Evolutionary conservation across 1,140 invertebrate genomes (phyloP), one percentile per base, ranked within the genome.

Genomic region (Microvelia longipes): DNA sequence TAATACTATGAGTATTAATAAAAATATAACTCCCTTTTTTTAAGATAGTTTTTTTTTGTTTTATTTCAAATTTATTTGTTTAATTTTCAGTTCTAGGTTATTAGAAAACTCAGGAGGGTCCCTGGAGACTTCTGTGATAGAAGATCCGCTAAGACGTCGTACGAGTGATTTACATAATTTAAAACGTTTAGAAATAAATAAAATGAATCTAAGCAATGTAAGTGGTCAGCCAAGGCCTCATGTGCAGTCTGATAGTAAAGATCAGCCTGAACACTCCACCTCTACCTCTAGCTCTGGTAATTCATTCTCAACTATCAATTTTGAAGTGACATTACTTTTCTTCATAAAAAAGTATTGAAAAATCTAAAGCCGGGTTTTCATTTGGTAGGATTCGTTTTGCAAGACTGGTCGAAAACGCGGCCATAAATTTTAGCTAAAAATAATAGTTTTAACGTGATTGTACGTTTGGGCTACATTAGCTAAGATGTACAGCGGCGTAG

Each of bases 281-380:
- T 70, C 71, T 15, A 68, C 69, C 11, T 70, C 71, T 25, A 71
- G 70, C 29, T 70, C 71, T 70, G 71, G 71, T 72, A 28, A 1
- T 27, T 2, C 1, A 13, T 60, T 67, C 11, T 11, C 19, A 5
- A 64, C 24, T 64, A 11, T 64, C 24, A n/a, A 64, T 64, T 25
- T 64, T 64, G 35, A 50, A 11, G 35, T 50, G 5, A 50, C 35
- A 50, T 50, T 50, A 19, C 19, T 50, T n/a, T n/a, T n/a, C n/a
- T n/a, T n/a, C n/a, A n/a, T n/a, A n/a, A n/a, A n/a, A n/a, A n/a
- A n/a, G n/a, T n/a, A n/a, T n/a, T n/a, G n/a, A n/a, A n/a, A n/a
- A n/a, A n/a, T n/a, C n/a, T n/a, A n/a, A n/a, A n/a, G n/a, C n/a
- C n/a, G n/a, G n/a, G n/a, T n/a, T n/a, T n/a, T n/a, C n/a, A n/a